Evolutionary conservation across 23 tunicate genomes (phyloP).

Genomic region (Ciona savignyi): DNA sequence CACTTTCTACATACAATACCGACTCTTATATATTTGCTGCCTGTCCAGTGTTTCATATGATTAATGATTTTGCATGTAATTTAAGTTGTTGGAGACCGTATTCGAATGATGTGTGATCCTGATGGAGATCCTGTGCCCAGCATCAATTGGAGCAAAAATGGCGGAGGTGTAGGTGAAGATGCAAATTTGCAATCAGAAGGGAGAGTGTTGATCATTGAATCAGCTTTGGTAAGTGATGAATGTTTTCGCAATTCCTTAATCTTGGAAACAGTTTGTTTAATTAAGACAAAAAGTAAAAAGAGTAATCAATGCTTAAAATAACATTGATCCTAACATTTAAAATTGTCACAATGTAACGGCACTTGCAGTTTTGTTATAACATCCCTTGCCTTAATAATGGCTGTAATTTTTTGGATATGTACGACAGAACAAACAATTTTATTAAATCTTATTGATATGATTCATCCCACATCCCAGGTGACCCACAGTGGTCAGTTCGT

Average conservation of each 20-base stretch:
- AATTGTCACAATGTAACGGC: no score
- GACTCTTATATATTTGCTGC: no score
- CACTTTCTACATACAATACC: no score
- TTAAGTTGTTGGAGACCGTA: constrained; percentile 80
- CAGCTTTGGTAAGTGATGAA: constrained; percentile 29
- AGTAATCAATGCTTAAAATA: no score
- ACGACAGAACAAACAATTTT: background rate
- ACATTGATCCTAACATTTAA: background rate
- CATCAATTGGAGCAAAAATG: constrained; percentile 44
- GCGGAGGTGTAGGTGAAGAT: constrained; percentile 2
- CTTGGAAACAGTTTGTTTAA: no score
- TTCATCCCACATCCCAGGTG: constrained; percentile 21
- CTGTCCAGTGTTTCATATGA: no score
- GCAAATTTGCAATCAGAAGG: constrained; percentile 19
- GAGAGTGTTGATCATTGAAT: constrained; percentile 23
- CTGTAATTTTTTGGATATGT: background rate
- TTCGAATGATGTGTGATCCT: constrained; percentile 59
- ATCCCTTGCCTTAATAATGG: no score
- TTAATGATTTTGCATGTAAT: background rate
- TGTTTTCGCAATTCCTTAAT: no score
- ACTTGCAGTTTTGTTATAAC: no score
- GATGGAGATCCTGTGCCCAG: constrained; percentile 73
- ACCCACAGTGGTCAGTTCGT: constrained; percentile 59
- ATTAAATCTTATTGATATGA: background rate
- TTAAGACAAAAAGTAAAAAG: no score